Evolutionary conservation across 1,140 invertebrate species (phyloP).

Genomic region (Rhizoglyphus robini): DNA sequence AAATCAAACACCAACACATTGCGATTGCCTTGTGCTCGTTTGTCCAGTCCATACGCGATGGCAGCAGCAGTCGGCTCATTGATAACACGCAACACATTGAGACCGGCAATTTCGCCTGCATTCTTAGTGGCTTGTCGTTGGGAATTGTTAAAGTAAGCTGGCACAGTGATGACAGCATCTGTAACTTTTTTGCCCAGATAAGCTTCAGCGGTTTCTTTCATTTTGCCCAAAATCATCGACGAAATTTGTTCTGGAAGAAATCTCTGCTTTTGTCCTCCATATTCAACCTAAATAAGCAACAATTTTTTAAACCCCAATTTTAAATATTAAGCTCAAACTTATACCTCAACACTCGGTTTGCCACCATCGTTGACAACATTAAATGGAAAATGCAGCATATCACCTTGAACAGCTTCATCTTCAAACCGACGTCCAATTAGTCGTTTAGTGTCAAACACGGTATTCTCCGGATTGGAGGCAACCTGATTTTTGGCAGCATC

Average conservation of each 20-base stretch:
- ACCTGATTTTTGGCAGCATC: slow-evolving; percentile 92
- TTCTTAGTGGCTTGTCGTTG: slow-evolving; percentile 76
- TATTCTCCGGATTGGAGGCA: slow-evolving; percentile 89
- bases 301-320: slow-evolving; percentile 45
- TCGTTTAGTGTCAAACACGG: slow-evolving; percentile 24
- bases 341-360: slow-evolving; percentile 77
- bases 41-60: slow-evolving; percentile 66
- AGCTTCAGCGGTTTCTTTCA: slow-evolving; percentile 84
- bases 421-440: slow-evolving; percentile 85
- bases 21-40: slow-evolving; percentile 39
- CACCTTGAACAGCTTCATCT: slow-evolving; percentile 69
- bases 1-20: slow-evolving; percentile 66
- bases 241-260: slow-evolving; percentile 46
- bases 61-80: slow-evolving; percentile 64
- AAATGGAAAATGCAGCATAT: slow-evolving; percentile 96
- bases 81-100: slow-evolving; percentile 92
- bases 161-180: slow-evolving; percentile 80
- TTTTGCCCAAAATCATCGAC: slow-evolving; percentile 54
- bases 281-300: slow-evolving; percentile 30
- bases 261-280: slow-evolving; percentile 41
- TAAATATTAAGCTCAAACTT: slow-evolving; percentile 34
- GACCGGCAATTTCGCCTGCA: slow-evolving; percentile 59
- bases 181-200: slow-evolving; percentile 74
- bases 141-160: slow-evolving; percentile 61
- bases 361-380: slow-evolving; percentile 66